Conservation (phyloP, 2,888 invertebrate species). For the Cylloceria caligata region DNA sequence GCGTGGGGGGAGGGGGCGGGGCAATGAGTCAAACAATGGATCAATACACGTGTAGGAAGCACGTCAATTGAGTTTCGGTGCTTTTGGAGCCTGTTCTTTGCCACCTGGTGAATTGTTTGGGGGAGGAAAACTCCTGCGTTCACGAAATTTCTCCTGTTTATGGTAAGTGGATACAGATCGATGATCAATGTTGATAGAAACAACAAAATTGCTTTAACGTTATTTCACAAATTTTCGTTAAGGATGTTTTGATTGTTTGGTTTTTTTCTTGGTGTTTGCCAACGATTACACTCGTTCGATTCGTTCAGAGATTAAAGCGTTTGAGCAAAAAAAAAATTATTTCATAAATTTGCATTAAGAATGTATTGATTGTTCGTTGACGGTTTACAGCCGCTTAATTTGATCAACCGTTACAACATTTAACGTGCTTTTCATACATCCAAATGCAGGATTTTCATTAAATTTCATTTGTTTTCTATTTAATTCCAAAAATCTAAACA, state of each 20-base stretch:
- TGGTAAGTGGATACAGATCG: background rate
- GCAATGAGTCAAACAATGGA: conserved; percentile 79
- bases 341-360: background rate
- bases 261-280: too few species aligned
- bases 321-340: background rate
- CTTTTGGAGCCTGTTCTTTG: conserved; percentile 19
- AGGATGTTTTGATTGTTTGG: background rate
- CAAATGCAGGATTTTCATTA: background rate
- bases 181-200: background rate
- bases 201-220: too few species aligned
- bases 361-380: background rate
- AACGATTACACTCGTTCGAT: too few species aligned
- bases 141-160: background rate
- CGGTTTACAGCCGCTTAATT: background rate
- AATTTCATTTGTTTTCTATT: background rate
- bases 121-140: background rate
- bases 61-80: conserved; percentile 53
- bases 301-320: too few species aligned
- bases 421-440: too few species aligned
- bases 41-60: conserved; percentile 76
- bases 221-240: background rate
- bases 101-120: conserved; percentile 35
- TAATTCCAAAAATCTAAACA: background rate
- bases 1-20: conserved; percentile 18
- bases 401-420: too few species aligned